These are phyloP conservation scores for Cariama cristata DNA, from an alignment of 2,113 vertebrate genomes.

Conservation along the genomic window DNA sequence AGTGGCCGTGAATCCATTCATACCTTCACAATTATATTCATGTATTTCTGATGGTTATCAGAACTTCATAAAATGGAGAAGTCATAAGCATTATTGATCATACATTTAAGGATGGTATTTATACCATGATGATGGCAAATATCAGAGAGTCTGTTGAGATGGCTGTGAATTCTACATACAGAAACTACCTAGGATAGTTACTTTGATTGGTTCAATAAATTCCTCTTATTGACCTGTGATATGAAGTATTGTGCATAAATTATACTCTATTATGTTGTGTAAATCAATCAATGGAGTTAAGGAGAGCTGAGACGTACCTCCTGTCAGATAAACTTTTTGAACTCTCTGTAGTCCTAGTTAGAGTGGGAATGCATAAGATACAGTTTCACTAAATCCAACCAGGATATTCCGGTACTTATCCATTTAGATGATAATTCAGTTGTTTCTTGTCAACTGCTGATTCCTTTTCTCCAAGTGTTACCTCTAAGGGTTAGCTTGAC, in stretches of 20 bases:
- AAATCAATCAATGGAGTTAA: neutral
- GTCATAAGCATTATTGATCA: neutral
- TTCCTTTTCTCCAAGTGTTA: neutral
- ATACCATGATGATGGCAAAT: neutral
- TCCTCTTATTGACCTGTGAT: neutral
- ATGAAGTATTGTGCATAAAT: neutral
- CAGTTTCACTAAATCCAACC: neutral
- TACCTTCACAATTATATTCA: neutral
- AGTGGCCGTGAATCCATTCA: neutral
- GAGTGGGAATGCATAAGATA: neutral
- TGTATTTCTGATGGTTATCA: neutral
- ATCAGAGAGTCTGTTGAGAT: neutral
- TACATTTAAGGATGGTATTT: neutral
- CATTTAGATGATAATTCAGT: neutral
- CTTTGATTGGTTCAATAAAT: neutral
- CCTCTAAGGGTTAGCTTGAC: neutral
- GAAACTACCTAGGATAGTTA: neutral
- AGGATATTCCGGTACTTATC: neutral
- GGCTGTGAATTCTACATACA: neutral
- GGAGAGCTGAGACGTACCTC: neutral
- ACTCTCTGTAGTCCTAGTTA: neutral
- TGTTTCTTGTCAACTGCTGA: neutral
- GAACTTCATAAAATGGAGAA: neutral
- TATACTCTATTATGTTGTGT: neutral
- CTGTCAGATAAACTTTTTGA: neutral